Conservation (phyloP, 2,888 invertebrate species). For the Chydorus sphaericus region DNA sequence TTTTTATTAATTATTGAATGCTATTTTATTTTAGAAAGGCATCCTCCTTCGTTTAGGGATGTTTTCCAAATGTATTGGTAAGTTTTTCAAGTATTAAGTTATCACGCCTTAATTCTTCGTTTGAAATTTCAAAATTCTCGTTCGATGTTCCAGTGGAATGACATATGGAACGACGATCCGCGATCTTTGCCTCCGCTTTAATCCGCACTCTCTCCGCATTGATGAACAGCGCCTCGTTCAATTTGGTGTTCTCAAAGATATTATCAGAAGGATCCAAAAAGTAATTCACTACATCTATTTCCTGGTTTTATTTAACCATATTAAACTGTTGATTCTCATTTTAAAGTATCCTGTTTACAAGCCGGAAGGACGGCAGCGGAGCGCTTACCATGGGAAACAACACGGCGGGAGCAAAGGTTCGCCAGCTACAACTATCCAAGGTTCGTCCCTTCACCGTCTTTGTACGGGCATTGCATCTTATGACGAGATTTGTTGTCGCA, state of each 20-base stretch:
- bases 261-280: constrained; percentile 67
- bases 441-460: constrained; percentile 30
- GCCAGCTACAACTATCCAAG: too few relatives aligned
- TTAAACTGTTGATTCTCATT: too few relatives aligned
- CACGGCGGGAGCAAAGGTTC: too few relatives aligned
- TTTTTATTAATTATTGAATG: constrained; percentile 2
- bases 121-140: too few relatives aligned
- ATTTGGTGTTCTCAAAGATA: constrained; percentile 70
- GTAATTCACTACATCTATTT: constrained; percentile 27
- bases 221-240: constrained; percentile 70
- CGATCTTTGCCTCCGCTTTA: constrained; percentile 55
- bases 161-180: constrained; percentile 59
- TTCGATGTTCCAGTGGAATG: too few relatives aligned
- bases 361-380: constrained; percentile 11
- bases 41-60: constrained; percentile 49
- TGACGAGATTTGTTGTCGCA: constrained; percentile 82
- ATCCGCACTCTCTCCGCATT: constrained; percentile 56
- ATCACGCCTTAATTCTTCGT: too few relatives aligned
- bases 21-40: constrained; percentile 36
- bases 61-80: constrained; percentile 56
- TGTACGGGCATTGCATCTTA: constrained; percentile 67
- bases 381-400: constrained; percentile 13
- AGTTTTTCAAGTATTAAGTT: background rate
- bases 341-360: constrained; percentile 13
- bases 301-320: background rate